phyloP scores from a whole-genome alignment of 2,113 vertebrate genomes.

The Barnardius zonarius region DNA sequence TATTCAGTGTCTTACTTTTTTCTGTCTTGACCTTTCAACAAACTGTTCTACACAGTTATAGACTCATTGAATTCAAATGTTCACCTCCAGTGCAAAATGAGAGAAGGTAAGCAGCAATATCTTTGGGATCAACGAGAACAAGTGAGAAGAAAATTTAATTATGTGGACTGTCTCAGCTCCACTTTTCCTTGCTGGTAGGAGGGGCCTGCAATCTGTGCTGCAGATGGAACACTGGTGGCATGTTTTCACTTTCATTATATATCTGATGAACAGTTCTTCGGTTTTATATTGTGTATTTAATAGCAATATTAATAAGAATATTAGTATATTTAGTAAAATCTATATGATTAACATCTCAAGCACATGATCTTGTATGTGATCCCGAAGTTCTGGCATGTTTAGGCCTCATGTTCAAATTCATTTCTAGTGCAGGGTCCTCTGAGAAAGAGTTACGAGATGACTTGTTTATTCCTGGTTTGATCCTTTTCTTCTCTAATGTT shows the following conservation, averaged over 20 bases:
- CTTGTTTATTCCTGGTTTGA: neutral
- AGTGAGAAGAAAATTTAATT: neutral
- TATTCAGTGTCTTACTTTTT: neutral
- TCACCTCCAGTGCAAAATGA: neutral
- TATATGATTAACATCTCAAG: neutral
- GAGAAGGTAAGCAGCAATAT: neutral
- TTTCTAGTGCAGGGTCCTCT: neutral
- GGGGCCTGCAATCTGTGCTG: neutral
- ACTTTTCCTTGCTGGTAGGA: neutral
- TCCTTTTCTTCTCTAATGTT: neutral
- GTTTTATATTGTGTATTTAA: neutral
- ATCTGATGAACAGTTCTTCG: neutral
- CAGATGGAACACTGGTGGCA: neutral
- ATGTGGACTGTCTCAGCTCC: neutral
- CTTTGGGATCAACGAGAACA: neutral
- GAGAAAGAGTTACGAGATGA: neutral
- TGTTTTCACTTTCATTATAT: neutral
- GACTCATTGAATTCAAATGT: neutral
- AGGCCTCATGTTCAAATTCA: neutral
- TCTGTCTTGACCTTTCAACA: neutral
- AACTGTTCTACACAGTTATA: neutral
- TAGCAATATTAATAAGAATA: neutral
- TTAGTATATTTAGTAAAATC: neutral
- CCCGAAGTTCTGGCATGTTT: neutral
- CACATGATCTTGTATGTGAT: neutral